Evolutionary conservation across 2,113 vertebrate genomes (phyloP), one percentile per base, ranked within the genome.

Genomic region (Baryphthengus martii): DNA sequence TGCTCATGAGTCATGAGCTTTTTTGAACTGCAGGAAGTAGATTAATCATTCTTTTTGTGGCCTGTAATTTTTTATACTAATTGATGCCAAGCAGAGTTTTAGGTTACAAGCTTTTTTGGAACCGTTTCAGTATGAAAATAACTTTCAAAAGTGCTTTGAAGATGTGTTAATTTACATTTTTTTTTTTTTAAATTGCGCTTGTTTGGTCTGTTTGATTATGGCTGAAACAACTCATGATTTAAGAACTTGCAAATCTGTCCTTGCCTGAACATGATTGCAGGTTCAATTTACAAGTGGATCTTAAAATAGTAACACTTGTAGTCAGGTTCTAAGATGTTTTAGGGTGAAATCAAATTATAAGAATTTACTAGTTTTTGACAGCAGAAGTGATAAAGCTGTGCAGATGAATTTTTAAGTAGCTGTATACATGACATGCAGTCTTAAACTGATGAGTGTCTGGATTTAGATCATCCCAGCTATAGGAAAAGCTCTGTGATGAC

Each of bases 321-420:
- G 65, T 85, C 80, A 93, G 81, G 77, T 97, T 96, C 24, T 71
- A 39, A 92, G 92, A 74, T 92, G 92, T 94, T 97, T 95, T 77
- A 89, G 79, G 44, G 93, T 95, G 91, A 97, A 97, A 93, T 95
- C 95, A 96, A 94, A 90, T 96, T 85, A 95, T 83, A 96, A 91
- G 90, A 96, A 95, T 97, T 90, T 95, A 94, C 95, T 96, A 79
- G 72, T 89, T 97, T 96, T 97, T 97, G 97, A 97, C 97, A 97
- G 96, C 85, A 89, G 92, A 91, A 95, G 70, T 73, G 95, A 95
- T 97, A 95, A 96, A 94, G 42, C 92, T 77, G 81, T 85, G 93
- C 84, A 96, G 91, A 91, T 97, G 84, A 92, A 90, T 85, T 96
- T 96, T 94, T 91, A 95, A 97, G 96, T 96, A 95, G 89, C 86